These are phyloP conservation scores for Tachypleus tridentatus DNA, from an alignment of 1,140 invertebrate species.

Conservation along the genomic window DNA sequence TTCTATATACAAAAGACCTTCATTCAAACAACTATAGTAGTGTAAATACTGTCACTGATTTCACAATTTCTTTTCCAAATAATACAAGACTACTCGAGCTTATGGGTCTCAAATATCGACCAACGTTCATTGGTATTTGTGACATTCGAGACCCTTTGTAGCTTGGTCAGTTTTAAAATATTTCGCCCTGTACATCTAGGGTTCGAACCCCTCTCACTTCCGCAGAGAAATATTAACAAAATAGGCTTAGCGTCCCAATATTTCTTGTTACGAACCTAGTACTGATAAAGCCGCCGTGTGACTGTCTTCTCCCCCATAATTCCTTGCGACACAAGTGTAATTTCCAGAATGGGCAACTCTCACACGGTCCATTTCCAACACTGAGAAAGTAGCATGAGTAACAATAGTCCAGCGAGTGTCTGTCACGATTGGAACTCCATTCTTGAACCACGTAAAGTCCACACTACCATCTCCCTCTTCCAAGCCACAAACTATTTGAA, in stretches of 20 bases:
- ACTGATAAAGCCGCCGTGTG: constrained; percentile 21
- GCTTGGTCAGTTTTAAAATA: no score
- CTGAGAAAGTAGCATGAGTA: constrained; percentile 14
- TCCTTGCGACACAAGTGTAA: constrained; percentile 48
- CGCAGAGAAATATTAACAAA: no score
- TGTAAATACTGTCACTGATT: no score
- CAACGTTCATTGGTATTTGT: no score
- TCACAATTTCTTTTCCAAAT: no score
- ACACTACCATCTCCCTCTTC: constrained; percentile 3
- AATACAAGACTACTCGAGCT: no score
- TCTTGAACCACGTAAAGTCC: constrained; percentile 13
- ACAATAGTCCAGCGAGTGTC: constrained; percentile 7
- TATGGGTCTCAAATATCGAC: no score
- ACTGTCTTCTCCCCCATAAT: constrained; percentile 30
- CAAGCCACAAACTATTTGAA: constrained; percentile 9
- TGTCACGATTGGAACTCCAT: constrained; percentile 3
- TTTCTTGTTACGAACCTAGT: constrained; percentile 12
- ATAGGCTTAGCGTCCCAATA: neutral
- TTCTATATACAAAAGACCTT: no score
- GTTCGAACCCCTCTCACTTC: no score
- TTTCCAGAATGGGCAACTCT: constrained; percentile 37
- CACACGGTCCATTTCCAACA: constrained; percentile 33
- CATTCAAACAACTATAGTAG: no score
- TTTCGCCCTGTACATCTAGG: no score
- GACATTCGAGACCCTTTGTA: no score